Evolutionary conservation across 2,888 invertebrate genomes (phyloP), one percentile per base, ranked within the genome.

Genomic region (Andrena minutula): DNA sequence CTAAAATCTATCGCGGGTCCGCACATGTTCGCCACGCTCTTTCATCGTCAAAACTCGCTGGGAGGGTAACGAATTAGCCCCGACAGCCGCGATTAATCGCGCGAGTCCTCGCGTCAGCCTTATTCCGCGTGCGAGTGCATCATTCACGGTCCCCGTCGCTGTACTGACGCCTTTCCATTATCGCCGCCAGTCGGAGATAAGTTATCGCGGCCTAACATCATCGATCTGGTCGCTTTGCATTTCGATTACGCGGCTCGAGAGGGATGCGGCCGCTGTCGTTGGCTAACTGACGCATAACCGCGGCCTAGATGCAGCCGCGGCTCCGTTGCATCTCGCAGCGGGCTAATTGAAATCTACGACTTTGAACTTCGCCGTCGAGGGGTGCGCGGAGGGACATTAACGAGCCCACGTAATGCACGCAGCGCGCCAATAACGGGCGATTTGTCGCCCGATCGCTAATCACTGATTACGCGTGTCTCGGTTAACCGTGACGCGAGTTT

Each of bases 331-430:
- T 26, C 65, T 51, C 41, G 16, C 16, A 32, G 35, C 26, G 35
- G 70, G 76, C 89, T 92, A 92, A 93, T 93, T 93, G 92, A 92
- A 92, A 93, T 93, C 91, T 92, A 92, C 88, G 92, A 92, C 90
- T 93, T 90, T 90, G 90, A 90, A 89, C 90, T 89, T 89, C 79
- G 81, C 78, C 79, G 79, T 84, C 79, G 75, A 76, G 79, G 32
- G 68, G 60, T 41, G 41, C 41, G 41, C 41, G 66, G 74, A 74
- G 64, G 64, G 83, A 82, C 79, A 80, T 83, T 85, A 85, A 78
- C 80, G 75, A 86, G 79, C 73, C 16, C 12, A 56, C 63, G 41
- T 61, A 63, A 35, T 71, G 56, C 78, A 20, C 35, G 63, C 68
- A 23, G 56, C 63, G 76, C 75, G 75, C 71, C 85, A 85, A 86